Conservation (phyloP, 1,140 invertebrate genomes). For the Physella acuta region DNA sequence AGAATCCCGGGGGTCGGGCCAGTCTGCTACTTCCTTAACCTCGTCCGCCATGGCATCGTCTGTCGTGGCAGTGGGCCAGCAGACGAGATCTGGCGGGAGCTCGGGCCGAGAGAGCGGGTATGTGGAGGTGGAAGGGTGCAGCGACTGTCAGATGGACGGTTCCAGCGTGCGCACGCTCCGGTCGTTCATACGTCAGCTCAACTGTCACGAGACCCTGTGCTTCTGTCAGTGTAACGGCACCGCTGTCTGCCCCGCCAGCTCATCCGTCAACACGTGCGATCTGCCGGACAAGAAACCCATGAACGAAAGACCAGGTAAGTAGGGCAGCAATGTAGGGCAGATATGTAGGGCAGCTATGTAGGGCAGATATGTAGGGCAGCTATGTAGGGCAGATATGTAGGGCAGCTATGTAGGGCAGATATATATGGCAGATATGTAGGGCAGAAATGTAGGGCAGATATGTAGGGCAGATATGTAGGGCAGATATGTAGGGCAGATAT, state of each 20-base stretch:
- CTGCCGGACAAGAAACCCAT: slow-evolving; percentile 6
- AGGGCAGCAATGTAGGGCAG: not conserved
- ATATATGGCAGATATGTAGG: no score
- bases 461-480: no score
- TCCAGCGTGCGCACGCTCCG: slow-evolving; percentile 20
- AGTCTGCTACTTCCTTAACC: not conserved
- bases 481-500: no score
- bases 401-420: no score
- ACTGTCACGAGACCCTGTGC: slow-evolving; percentile 39
- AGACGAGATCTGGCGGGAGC: no score
- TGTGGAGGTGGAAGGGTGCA: no score
- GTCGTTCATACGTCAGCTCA: slow-evolving; percentile 33
- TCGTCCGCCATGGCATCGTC: not conserved
- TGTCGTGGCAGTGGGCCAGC: not conserved
- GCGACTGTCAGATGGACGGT: slow-evolving; percentile 30
- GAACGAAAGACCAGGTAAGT: slow-evolving; percentile 10
- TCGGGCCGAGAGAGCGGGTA: no score
- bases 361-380: no score
- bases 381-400: no score
- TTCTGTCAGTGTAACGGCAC: slow-evolving; percentile 41
- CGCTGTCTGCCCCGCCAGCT: slow-evolving; percentile 32
- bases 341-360: no score
- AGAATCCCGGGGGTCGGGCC: not conserved
- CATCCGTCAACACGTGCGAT: slow-evolving; percentile 37
- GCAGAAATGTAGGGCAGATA: no score